These are phyloP conservation scores for Eolophus roseicapilla DNA, from an alignment of 2,113 vertebrate species.

Conservation along the genomic window DNA sequence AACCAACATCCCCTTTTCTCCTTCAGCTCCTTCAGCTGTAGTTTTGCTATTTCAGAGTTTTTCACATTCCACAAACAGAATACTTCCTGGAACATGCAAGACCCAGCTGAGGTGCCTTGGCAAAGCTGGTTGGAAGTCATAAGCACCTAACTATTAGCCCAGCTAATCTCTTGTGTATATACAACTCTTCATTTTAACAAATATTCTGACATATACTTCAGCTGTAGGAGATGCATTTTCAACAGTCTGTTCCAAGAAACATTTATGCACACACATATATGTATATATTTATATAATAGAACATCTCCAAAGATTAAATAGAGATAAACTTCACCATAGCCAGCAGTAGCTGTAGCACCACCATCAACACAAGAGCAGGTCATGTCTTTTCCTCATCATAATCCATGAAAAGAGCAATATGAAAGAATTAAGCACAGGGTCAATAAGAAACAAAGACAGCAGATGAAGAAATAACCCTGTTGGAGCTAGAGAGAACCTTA, in stretches of 20 bases:
- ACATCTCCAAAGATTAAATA: not conserved
- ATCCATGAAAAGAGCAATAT: not conserved
- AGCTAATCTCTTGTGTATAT: not conserved
- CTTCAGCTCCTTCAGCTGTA: not conserved
- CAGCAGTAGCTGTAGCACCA: not conserved
- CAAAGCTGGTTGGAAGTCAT: not conserved
- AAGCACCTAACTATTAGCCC: not conserved
- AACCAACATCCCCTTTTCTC: not conserved
- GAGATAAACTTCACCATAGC: not conserved
- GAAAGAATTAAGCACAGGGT: not conserved
- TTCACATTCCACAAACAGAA: not conserved
- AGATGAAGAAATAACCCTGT: not conserved
- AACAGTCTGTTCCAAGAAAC: not conserved
- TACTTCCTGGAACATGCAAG: not conserved
- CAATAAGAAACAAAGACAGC: not conserved
- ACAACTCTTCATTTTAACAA: not conserved
- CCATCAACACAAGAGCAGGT: accelerated
- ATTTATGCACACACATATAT: not conserved
- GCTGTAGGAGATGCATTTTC: not conserved
- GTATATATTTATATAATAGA: not conserved
- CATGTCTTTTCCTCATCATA: not conserved
- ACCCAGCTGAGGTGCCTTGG: not conserved
- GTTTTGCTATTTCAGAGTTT: not conserved
- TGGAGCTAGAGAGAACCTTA: not conserved
- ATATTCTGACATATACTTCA: not conserved